Base-by-base conservation (phyloP, 2,113 vertebrate genomes). In the Trichomycterus rosablanca region DNA sequence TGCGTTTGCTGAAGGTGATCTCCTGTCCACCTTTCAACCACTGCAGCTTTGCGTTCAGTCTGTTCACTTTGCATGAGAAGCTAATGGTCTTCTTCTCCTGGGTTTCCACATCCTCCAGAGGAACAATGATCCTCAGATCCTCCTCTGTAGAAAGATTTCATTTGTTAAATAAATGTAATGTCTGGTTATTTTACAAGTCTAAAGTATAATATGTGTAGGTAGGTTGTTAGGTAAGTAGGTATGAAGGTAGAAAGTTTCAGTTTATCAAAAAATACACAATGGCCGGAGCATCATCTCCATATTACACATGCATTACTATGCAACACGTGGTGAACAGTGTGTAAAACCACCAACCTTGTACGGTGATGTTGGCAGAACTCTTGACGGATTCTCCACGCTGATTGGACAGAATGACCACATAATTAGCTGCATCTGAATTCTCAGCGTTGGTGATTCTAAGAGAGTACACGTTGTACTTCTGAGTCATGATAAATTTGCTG, bases 41-140 rank as follows among this genome's bases (percentile, higher is more conserved):
- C 44, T 89, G 91, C 37, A 99, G 80, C 0, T 87, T 98, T 52
- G 87, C 92, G 16, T 93, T 93, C 55, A 83, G 89, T 70, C 89
- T 86, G 79, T 97, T 99, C 53, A 98, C 95, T 81, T 98, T 99
- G 72, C 96, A 99, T 76, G 90, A 91, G 88, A 99, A 99, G 42
- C 87, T 93, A 67, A 94, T 85, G 0, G 91, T 88, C 67, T 90
- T 97, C 83, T 97, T 99, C 78, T 99, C 96, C 86, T 95, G 94
- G 19, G 96, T 97, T 83, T 99, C 95, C 46, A 93, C 84, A 69
- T 99, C 95, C 80, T 96, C 89, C 68, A 93, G 89, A 56, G 96
- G 94, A 43, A 92, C 91, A 64, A 95, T 54, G 35, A 99, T 95
- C 79, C 77, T 90, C 59, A 98, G 88, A 64, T 92, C 92, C 78